Evolutionary conservation across 2,113 vertebrate species (phyloP), one percentile per base, ranked within the genome.

Genomic region (Oncorhynchus gorbuscha): DNA sequence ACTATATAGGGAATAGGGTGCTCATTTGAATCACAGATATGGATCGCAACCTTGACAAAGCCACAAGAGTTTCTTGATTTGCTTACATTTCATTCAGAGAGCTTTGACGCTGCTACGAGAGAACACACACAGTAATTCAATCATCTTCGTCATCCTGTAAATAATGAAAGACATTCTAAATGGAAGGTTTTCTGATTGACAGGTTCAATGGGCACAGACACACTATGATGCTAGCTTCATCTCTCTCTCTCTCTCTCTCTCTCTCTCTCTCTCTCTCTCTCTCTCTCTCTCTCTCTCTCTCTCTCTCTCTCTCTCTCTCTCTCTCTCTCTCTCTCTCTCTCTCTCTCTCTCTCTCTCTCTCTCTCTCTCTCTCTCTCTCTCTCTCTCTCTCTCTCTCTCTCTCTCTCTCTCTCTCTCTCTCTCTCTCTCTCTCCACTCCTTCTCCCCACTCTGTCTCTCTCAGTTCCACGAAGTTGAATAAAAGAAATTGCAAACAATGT

Each of bases 401-500:
- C 32, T 0, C 30, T 30, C 30, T 30, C 30, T 30, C 30, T 0
- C 30, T 30, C 30, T 0, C 30, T 30, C 30, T 32, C 30, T 32
- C 30, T 32, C 1, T 32, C 30, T 76, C 79, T 76, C 78, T 16
- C 49, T 55, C 49, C 5, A 5, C 32, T 35, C 35, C 35, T 35
- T 35, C 35, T 35, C 35, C 35, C 35, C 6, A 35, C 35, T 14
- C 51, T 55, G 51, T 64, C 74, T 81, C 69, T 76, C 80, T 80
- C 78, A 79, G 59, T 81, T 74, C 75, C 67, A 45, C 39, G 73
- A 64, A 82, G 72, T 73, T 80, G 75, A 14, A 79, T 80, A 81
- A 69, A 62, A 61, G 28, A 24, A 67, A 83, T 82, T 61, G 82
- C 65, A 74, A 86, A 88, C 87, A 90, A 90, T 91, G 81, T 91